Base-by-base conservation (phyloP, 2,113 vertebrate genomes). In the Cyanoliseus patagonus region DNA sequence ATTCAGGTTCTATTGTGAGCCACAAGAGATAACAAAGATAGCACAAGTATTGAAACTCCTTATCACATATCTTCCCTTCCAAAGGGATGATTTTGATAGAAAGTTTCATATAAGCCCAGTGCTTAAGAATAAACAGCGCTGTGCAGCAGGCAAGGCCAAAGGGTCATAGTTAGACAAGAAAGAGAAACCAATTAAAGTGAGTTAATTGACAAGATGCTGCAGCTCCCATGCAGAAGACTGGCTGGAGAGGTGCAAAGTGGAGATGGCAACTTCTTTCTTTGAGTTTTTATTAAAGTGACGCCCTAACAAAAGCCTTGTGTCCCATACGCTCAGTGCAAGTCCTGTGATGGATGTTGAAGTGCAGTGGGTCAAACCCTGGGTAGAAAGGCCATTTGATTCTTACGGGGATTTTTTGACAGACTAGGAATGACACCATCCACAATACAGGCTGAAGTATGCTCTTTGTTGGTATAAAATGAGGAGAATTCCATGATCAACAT, bases 41-140 rank as follows among this genome's bases (percentile, higher is more conserved):
- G 66, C 23, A 63, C 55, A 95, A 86, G 73, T 93, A 96, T 90
- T 94, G 93, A 95, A 95, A 91, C 49, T 88, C 72, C 57, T 90
- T 91, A 96, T 97, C 90, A 90, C 13, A 1, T 44, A 86, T 90
- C 90, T 94, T 77, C 46, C 30, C 46, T 94, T 88, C 41, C 72
- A 86, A 90, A 53, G 42, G 49, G 68, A 87, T 46, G 72, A 62
- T 86, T 92, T 75, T 90, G 62, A 90, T 35, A 73, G 55, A 84
- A 93, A 94, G 74, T 93, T 90, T 55, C 57, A 35, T 68, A 80
- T 62, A 89, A 90, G 94, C 28, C 49, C n/a, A 88, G 44, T n/a
- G 74, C 69, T 73, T 69, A 76, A 83, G 70, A 96, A 78, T 57
- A 88, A 93, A 78, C 13, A 59, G 37, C 1, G 5, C 19, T 80